Evolutionary conservation across 2,797 vertebrate species (phyloP).

Genomic region (Rhinatrema bivittatum): DNA sequence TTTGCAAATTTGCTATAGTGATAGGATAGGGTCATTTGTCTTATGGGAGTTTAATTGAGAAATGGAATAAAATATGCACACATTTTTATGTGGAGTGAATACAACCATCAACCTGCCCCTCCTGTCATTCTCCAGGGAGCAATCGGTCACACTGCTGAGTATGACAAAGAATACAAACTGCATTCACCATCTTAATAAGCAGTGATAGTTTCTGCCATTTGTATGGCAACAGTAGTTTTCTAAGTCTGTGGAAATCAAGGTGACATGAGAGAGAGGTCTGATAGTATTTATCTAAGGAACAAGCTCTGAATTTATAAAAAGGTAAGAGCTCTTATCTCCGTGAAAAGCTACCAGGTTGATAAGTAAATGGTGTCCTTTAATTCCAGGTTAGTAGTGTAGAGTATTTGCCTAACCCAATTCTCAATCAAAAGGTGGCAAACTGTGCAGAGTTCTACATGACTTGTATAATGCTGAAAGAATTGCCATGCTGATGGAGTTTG

Average conservation of each 20-base stretch:
- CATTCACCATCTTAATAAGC: too few species aligned
- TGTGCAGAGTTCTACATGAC: neutral
- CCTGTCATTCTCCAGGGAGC: too few species aligned
- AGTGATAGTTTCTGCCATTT: neutral
- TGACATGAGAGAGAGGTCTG: conserved; percentile 4
- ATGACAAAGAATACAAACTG: neutral
- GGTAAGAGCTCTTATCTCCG: neutral
- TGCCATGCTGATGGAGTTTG: neutral
- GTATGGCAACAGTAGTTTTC: neutral
- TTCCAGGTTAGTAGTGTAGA: neutral
- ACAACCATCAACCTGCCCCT: too few species aligned
- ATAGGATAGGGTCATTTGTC: too few species aligned
- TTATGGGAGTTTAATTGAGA: too few species aligned
- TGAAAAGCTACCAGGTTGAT: neutral
- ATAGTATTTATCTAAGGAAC: conserved; percentile 5
- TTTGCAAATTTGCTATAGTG: too few species aligned
- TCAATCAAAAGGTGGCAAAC: neutral
- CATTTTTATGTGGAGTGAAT: too few species aligned
- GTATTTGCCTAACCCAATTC: neutral
- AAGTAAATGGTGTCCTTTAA: conserved; percentile 4
- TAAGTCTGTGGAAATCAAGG: neutral
- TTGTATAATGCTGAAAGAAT: neutral
- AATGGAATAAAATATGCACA: too few species aligned
- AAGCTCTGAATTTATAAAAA: neutral
- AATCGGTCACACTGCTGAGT: neutral